Evolutionary conservation across 1,140 invertebrate species (phyloP).

Genomic region (Drosophila jambulina): DNA sequence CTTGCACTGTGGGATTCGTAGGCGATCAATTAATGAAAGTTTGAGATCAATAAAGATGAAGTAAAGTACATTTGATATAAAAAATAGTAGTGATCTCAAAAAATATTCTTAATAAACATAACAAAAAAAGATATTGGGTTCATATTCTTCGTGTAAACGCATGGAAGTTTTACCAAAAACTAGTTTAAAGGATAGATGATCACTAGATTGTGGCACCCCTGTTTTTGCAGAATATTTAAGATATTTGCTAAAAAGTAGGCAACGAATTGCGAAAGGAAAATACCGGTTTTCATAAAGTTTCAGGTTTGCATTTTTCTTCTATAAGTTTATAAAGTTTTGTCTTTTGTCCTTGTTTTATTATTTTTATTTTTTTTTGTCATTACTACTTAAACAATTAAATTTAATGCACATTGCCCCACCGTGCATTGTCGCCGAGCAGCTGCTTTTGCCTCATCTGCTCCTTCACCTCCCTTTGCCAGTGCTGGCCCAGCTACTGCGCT

Average conservation of each 20-base stretch:
- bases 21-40: constrained; percentile 8
- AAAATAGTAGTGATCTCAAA: too few relatives aligned
- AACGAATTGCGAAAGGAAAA: not conserved
- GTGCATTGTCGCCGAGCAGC: constrained; percentile 44
- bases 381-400: not conserved
- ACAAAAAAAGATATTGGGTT: too few relatives aligned
- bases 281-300: not conserved
- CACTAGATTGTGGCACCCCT: not conserved
- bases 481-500: constrained; percentile 32
- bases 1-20: constrained; percentile 26
- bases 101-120: not conserved
- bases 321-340: not conserved
- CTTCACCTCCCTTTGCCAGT: constrained; percentile 10
- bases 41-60: not conserved
- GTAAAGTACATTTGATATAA: not conserved
- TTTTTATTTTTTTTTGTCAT: not conserved
- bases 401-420: constrained; percentile 1
- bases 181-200: too few relatives aligned
- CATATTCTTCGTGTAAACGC: too few relatives aligned
- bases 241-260: constrained; percentile 1
- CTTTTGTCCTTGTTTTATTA: not conserved
- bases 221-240: not conserved
- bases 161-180: too few relatives aligned
- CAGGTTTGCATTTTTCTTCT: not conserved
- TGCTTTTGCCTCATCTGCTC: constrained; percentile 36